Evolutionary conservation across 2,888 invertebrate species (phyloP).

Genomic region (Andrena praecox): DNA sequence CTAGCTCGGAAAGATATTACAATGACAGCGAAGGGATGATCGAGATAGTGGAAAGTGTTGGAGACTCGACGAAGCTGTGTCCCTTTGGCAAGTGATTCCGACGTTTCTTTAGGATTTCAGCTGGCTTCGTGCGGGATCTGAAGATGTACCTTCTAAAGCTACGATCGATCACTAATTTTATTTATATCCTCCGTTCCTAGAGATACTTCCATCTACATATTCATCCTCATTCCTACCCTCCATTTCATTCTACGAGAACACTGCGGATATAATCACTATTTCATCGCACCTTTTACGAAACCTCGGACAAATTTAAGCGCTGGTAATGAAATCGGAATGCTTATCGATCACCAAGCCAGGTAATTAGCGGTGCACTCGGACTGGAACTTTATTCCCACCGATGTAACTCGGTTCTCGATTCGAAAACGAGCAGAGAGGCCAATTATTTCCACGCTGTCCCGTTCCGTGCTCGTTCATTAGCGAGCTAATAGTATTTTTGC

Average conservation of each 20-base stretch:
- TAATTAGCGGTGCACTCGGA: conserved; percentile 34
- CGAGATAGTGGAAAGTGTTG: background rate
- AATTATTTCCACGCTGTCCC: conserved; percentile 33
- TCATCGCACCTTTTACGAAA: background rate
- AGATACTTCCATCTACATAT: too few relatives aligned
- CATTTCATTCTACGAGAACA: too few relatives aligned
- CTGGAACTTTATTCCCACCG: conserved; percentile 11
- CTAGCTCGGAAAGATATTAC: background rate
- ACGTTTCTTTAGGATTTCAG: too few relatives aligned
- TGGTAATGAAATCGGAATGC: background rate
- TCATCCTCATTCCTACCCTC: too few relatives aligned
- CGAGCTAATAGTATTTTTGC: conserved; percentile 27
- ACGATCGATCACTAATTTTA: too few relatives aligned
- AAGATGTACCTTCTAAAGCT: too few relatives aligned
- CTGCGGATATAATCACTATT: background rate
- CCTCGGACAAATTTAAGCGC: background rate
- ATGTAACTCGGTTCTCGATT: conserved; percentile 19
- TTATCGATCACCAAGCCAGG: conserved; percentile 2
- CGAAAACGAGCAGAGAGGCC: conserved; percentile 35
- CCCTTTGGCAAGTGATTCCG: background rate
- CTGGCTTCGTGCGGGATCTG: too few relatives aligned
- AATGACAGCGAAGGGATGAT: background rate
- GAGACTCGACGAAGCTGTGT: background rate
- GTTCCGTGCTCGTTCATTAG: conserved; percentile 48
- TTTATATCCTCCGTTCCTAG: too few relatives aligned